phyloP scores from a whole-genome alignment of 2,113 vertebrate genomes.

The Atractosteus spatula region DNA sequence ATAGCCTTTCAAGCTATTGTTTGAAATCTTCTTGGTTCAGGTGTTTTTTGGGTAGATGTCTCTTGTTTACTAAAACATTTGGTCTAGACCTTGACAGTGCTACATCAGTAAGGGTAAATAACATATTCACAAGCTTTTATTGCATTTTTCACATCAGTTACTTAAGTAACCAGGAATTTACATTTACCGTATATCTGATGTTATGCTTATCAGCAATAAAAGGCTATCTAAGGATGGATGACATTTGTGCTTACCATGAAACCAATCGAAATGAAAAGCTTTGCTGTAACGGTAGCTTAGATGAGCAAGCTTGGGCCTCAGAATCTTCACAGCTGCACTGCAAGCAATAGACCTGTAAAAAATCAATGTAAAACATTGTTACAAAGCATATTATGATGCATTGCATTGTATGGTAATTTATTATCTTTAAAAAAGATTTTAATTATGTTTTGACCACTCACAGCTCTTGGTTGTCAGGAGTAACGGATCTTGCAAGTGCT shows the following conservation, averaged over 20 bases:
- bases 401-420: background rate
- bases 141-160: too few species aligned
- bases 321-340: conserved; percentile 72
- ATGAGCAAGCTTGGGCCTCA: conserved; percentile 61
- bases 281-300: conserved; percentile 70
- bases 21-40: too few species aligned
- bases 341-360: conserved; percentile 69
- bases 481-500: conserved; percentile 57
- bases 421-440: background rate
- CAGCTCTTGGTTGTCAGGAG: conserved; percentile 68
- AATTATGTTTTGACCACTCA: conserved; percentile 50
- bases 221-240: background rate
- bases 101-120: too few species aligned
- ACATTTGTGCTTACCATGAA: conserved; percentile 63
- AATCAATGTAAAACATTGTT: too few species aligned
- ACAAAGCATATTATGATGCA: background rate
- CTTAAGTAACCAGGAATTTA: too few species aligned
- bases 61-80: too few species aligned
- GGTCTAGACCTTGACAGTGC: too few species aligned
- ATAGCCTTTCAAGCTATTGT: too few species aligned
- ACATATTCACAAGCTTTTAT: too few species aligned
- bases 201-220: too few species aligned
- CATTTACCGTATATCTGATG: too few species aligned
- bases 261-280: conserved; percentile 52
- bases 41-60: too few species aligned